phyloP scores from a whole-genome alignment of 2,797 vertebrate species.

The Chromobotia macracanthus region DNA sequence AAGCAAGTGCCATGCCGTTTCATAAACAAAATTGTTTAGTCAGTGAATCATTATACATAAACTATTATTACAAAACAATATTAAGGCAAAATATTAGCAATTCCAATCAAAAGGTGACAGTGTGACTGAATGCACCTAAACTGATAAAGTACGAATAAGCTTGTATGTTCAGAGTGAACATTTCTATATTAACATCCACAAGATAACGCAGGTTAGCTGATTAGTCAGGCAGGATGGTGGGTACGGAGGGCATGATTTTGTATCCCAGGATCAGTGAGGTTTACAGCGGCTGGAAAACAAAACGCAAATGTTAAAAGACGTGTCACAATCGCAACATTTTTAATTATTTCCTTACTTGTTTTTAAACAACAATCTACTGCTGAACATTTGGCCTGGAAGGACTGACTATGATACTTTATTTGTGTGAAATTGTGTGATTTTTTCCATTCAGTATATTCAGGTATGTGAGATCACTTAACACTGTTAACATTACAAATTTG shows the following conservation, averaged over 20 bases:
- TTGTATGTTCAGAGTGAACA: background rate
- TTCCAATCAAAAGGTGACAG: background rate
- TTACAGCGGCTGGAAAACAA: conserved; percentile 42
- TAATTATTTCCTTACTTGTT: background rate
- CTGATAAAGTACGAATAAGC: background rate
- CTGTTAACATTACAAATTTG: no score
- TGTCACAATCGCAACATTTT: background rate
- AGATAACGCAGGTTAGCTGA: background rate
- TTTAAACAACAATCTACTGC: no score
- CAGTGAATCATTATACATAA: background rate
- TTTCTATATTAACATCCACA: background rate
- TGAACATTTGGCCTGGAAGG: no score
- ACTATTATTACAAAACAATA: background rate
- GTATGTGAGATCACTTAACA: no score
- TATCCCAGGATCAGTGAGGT: background rate
- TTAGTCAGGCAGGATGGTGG: background rate
- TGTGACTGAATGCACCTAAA: no score
- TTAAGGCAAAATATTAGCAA: background rate
- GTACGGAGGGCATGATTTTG: background rate
- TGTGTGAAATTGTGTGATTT: no score
- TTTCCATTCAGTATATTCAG: no score
- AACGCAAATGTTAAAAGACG: background rate
- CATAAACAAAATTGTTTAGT: background rate
- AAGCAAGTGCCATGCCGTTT: background rate
- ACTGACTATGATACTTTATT: no score